Conservation (phyloP, 2,888 invertebrate species). For the Drosophila rubida region DNA sequence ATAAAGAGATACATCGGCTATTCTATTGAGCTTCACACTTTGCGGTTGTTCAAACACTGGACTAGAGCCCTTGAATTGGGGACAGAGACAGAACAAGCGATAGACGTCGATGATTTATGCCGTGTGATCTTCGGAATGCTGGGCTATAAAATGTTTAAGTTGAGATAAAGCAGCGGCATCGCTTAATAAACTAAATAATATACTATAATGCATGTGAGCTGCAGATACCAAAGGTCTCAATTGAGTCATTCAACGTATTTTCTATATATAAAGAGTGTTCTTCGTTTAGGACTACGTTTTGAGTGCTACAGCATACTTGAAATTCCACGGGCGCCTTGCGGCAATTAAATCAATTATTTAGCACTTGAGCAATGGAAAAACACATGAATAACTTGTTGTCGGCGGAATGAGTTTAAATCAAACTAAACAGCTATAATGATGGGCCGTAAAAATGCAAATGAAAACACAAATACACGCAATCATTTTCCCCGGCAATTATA, state of each 20-base stretch:
- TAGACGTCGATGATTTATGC: slow-evolving; percentile 45
- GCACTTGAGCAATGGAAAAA: slow-evolving; percentile 29
- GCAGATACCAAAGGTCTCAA: slow-evolving; percentile 22
- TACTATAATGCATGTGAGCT: slow-evolving; percentile 18
- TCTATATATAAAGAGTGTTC: slow-evolving; percentile 42
- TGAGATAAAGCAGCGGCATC: slow-evolving; percentile 37
- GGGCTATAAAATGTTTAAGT: slow-evolving; percentile 23
- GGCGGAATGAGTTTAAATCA: slow-evolving; percentile 20
- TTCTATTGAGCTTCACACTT: slow-evolving; percentile 47
- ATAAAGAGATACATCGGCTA: slow-evolving; percentile 35
- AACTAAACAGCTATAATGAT: slow-evolving; percentile 37
- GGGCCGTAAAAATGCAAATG: slow-evolving; percentile 26
- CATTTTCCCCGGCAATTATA: slow-evolving; percentile 19
- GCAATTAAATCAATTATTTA: slow-evolving; percentile 49
- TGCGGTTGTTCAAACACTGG: slow-evolving; percentile 5
- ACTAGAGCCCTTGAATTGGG: slow-evolving; percentile 9
- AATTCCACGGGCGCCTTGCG: slow-evolving; percentile 43
- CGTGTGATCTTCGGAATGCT: slow-evolving; percentile 5
- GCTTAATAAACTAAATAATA: slow-evolving; percentile 27
- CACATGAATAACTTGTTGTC: slow-evolving; percentile 17
- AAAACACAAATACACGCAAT: slow-evolving; percentile 44
- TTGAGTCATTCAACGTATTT: slow-evolving; percentile 47
- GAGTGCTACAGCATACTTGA: slow-evolving; percentile 45
- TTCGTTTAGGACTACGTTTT: slow-evolving; percentile 43
- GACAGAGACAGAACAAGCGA: slow-evolving; percentile 24